phyloP scores from a whole-genome alignment of 2,797 vertebrate species.

The Helicolenus hilgendorfi region DNA sequence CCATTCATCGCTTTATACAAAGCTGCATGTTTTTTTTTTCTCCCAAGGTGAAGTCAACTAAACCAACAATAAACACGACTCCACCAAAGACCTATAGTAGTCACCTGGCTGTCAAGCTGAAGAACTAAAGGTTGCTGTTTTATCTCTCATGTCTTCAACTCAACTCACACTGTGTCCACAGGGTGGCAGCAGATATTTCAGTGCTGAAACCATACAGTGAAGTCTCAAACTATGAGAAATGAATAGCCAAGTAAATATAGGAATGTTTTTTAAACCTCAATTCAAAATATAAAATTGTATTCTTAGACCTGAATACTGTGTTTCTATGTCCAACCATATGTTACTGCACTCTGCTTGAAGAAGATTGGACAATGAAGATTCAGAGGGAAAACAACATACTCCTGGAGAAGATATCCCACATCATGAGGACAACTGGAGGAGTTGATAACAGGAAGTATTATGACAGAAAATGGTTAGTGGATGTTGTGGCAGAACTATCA shows the following conservation, averaged over 20 bases:
- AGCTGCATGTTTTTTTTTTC: not conserved
- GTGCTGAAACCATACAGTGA: not conserved
- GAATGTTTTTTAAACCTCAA: not conserved
- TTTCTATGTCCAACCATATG: not conserved
- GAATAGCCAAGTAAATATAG: not conserved
- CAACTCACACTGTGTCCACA: conserved; percentile 1
- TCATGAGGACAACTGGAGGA: conserved; percentile 84
- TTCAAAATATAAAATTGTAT: not conserved
- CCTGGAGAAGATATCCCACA: conserved; percentile 86
- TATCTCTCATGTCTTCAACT: not conserved
- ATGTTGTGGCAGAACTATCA: not conserved
- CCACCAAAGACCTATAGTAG: conserved; percentile 69
- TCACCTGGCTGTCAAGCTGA: conserved; percentile 86
- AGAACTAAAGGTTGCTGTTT: conserved; percentile 86
- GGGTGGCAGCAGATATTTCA: conserved; percentile 22
- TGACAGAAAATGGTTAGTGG: conserved; percentile 84
- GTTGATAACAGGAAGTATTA: conserved; percentile 81
- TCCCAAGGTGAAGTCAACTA: conserved; percentile 88
- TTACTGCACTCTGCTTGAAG: conserved; percentile 80
- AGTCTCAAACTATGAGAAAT: not conserved
- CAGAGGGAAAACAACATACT: conserved; percentile 89
- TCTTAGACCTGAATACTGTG: not conserved
- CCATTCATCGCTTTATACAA: not conserved
- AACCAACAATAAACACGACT: conserved; percentile 78
- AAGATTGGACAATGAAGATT: conserved; percentile 80